These are phyloP conservation scores for Lagocephalus sceleratus DNA, from an alignment of 2,797 vertebrate genomes.

Conservation along the genomic window DNA sequence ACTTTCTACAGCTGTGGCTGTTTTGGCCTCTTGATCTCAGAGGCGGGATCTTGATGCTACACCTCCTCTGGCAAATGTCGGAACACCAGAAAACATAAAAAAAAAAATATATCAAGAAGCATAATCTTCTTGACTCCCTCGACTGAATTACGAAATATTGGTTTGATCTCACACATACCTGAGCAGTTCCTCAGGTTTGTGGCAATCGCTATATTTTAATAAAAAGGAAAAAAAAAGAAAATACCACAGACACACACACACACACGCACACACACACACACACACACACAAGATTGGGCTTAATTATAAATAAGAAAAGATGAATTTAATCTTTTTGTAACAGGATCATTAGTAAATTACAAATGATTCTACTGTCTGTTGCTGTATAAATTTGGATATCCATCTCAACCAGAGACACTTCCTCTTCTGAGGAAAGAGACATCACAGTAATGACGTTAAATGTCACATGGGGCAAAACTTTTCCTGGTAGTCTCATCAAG, in stretches of 20 bases:
- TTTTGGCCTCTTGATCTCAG: conserved; percentile 13
- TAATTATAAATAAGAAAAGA: too few species aligned
- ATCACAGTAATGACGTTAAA: conserved; percentile 27
- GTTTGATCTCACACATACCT: neutral
- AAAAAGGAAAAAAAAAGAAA: neutral
- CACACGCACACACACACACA: too few species aligned
- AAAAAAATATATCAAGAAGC: too few species aligned
- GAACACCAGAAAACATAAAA: conserved; percentile 9
- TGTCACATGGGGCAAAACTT: conserved; percentile 21
- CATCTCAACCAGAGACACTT: conserved; percentile 27
- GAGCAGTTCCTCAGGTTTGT: neutral
- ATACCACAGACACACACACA: neutral
- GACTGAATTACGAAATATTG: neutral
- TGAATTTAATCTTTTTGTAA: too few species aligned
- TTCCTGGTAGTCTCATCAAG: conserved; percentile 35
- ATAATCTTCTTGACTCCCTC: too few species aligned
- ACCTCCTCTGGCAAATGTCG: conserved; percentile 9
- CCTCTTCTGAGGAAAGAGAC: conserved; percentile 30
- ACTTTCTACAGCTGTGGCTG: conserved; percentile 26
- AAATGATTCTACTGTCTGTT: neutral
- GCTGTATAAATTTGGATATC: conserved; percentile 10
- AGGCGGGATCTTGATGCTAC: conserved; percentile 12
- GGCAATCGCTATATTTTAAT: neutral
- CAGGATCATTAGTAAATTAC: too few species aligned
- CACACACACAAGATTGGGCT: too few species aligned